Base-by-base conservation (phyloP, 2,113 vertebrate species). In the Galbula dea region DNA sequence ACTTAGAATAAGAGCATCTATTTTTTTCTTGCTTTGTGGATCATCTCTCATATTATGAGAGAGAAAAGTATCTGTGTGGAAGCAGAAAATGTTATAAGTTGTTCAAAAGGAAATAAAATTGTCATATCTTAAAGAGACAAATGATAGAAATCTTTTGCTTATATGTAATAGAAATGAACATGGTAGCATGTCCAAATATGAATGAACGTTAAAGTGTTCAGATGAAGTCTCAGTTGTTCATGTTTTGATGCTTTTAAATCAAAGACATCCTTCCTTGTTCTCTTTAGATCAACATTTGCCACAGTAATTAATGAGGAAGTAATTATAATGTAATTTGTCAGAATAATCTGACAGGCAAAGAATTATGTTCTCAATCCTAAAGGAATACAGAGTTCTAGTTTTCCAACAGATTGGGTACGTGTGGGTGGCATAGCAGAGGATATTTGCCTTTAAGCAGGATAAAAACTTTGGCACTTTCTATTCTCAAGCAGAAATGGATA, bases 331-430 rank as follows among this genome's bases (percentile, higher is more conserved):
- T 74, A 96, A 96, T 96, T 93, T 89, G 78, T 95, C 88, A 96
- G 85, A 91, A 90, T 97, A 94, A 96, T 94, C 91, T 96, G 95
- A 94, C 94, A 95, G 63, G 83, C 66, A 92, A 95, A 94, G 91
- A 94, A 91, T 92, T 93, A 93, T 91, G 77, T 89, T 91, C 89
- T 94, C 87, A 94, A 37, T 88, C 87, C 72, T 93, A 63, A 94
- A 91, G 80, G 89, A 96, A 86, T 93, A 92, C 66, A 86, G 51
- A 92, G 72, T 74, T 94, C 58, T 51, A 82, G 29, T 83, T 94
- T 96, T 94, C 89, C 39, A 57, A 85, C 54, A 79, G 90, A 94
- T 27, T 78, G 65, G 72, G 83, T 68, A 88, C 34, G 51, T 94
- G 92, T 86, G 89, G 84, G 87, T 92, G 80, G 88, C 93, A 95